Evolutionary conservation across 2,888 invertebrate species (phyloP).

Genomic region (Limnephilus marmoratus): DNA sequence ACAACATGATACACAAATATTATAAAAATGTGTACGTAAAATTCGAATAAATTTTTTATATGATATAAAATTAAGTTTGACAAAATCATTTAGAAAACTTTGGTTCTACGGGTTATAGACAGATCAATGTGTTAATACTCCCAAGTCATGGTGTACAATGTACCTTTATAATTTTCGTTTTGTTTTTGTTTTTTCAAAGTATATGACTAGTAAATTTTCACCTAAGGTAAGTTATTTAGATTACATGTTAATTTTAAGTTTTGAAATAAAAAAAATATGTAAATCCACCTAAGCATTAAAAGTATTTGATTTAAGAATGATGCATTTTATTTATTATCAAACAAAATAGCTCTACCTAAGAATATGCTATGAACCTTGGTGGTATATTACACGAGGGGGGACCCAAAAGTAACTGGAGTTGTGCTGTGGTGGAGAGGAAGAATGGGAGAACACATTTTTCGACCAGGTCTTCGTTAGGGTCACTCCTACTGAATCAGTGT

Average conservation of each 20-base stretch:
- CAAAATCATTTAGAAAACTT: background rate
- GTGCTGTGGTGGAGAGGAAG: too few species aligned
- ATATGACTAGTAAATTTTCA: slow-evolving; percentile 50
- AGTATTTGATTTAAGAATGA: slow-evolving; percentile 39
- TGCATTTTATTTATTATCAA: slow-evolving; percentile 30
- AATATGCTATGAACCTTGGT: too few species aligned
- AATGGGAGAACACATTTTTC: too few species aligned
- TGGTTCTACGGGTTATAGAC: background rate
- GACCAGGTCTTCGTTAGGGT: too few species aligned
- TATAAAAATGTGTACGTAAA: background rate
- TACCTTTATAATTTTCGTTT: slow-evolving; percentile 37
- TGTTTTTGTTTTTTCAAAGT: slow-evolving; percentile 47
- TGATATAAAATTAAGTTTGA: background rate
- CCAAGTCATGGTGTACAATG: slow-evolving; percentile 35
- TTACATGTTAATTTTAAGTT: slow-evolving; percentile 37
- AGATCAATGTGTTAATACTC: slow-evolving; percentile 45
- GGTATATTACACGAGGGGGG: too few species aligned
- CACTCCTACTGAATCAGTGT: too few species aligned
- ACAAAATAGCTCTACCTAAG: background rate
- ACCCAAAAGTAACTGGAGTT: too few species aligned
- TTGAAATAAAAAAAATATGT: slow-evolving; percentile 38
- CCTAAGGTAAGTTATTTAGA: slow-evolving; percentile 48
- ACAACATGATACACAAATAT: background rate
- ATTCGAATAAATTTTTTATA: background rate
- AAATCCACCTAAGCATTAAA: slow-evolving; percentile 49